Base-by-base conservation (phyloP, 1,140 invertebrate genomes). In the Brachionus rotundiformis region DNA sequence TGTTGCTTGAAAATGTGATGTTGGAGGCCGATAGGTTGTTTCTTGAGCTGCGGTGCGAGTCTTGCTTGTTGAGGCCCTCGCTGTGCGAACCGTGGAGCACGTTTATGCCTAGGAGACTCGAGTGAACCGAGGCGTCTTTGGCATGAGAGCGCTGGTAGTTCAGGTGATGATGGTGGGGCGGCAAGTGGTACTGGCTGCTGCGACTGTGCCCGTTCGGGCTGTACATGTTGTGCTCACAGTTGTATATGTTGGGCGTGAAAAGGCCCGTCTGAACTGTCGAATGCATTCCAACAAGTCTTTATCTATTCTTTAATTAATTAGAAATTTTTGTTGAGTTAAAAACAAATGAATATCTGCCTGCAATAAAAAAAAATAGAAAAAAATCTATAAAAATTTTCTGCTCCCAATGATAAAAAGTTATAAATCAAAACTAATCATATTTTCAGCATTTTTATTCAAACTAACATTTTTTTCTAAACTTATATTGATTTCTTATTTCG, bases 241-340 rank as follows among this genome's bases (percentile, higher is more conserved):
- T 79, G 33, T 59, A 79, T 6, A 79, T 79, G 31, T 79, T 79
- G 19, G 44, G 76, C 31, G 76, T 79, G 41, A 39, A 79, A 4
- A 79, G 29, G 25, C 76, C 47, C 0, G 76, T 79, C 13, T 79
- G 76, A 59, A 79, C 76, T 23, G 76, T 79, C 8, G 76, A 79
- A 79, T 79, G 76, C 76, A 79, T 54, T 16, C 47, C 19, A 7
- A 25, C 47, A 8, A 23, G 7, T 54, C 47, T 54, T 2, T 16
- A 54, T 25, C 47, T 54, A 25, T 49, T n/a, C 3, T n/a, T 49
- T 5, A 49, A 49, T 41, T 41, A 41, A 41, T 41, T 49, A 68
- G 6, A 31, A n/a, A n/a, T n/a, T n/a, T n/a, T n/a, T n/a, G n/a
- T n/a, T n/a, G n/a, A n/a, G n/a, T n/a, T n/a, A n/a, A n/a, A n/a